phyloP scores from a whole-genome alignment of 2,797 vertebrate genomes.

The Triplophysa bombifrons region DNA sequence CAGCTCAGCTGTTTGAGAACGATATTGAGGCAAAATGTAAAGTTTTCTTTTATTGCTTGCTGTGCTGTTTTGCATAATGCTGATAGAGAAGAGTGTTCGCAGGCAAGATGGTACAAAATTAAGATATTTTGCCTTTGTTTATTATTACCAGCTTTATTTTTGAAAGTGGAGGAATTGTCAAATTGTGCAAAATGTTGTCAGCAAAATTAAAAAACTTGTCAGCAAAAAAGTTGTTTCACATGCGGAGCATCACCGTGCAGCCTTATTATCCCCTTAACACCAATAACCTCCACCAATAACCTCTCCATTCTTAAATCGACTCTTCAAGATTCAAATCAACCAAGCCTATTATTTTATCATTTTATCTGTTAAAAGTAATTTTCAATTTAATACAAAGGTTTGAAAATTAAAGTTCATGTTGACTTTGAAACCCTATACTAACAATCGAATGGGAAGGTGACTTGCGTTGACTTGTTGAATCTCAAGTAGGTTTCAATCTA shows the following conservation, averaged over 20 bases:
- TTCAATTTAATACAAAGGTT: not conserved
- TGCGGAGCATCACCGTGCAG: not conserved
- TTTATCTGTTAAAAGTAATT: not conserved
- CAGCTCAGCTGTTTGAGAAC: constrained; percentile 25
- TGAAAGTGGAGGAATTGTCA: not conserved
- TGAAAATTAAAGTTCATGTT: not conserved
- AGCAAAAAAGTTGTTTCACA: too few species aligned
- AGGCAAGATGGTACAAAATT: not conserved
- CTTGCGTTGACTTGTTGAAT: constrained; percentile 15
- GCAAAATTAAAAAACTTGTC: not conserved
- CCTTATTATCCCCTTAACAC: not conserved
- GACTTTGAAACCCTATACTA: not conserved
- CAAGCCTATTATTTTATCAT: not conserved
- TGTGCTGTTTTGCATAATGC: constrained; percentile 27
- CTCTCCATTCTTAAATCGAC: not conserved
- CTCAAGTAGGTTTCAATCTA: constrained; percentile 10
- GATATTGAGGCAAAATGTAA: constrained; percentile 30
- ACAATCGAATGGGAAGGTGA: constrained; percentile 18
- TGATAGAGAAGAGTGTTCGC: not conserved
- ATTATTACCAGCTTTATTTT: not conserved
- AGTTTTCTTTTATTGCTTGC: constrained; percentile 16
- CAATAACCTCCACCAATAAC: too few species aligned
- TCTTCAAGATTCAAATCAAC: not conserved
- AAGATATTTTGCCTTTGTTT: not conserved
- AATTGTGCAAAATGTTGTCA: not conserved